Evolutionary conservation across 2,113 vertebrate genomes (phyloP).

Genomic region (Solea solea): DNA sequence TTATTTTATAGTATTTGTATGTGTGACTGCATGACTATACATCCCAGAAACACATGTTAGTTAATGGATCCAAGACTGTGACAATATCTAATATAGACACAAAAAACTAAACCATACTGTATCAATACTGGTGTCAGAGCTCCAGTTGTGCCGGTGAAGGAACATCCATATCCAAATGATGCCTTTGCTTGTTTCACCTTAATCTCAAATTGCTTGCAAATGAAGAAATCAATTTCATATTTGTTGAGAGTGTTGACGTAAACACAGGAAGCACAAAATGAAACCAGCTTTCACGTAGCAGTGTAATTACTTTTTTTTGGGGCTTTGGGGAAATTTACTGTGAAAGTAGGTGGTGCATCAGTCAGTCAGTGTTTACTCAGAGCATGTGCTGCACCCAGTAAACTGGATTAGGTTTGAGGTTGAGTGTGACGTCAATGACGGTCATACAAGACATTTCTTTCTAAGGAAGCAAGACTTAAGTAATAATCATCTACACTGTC

Average conservation of each 20-base stretch:
- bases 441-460: no score
- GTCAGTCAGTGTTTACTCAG: conserved; percentile 1
- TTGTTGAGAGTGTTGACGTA: conserved; percentile 23
- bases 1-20: no score
- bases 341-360: conserved; percentile 3
- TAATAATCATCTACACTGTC: no score
- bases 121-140: neutral
- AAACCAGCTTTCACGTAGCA: conserved; percentile 18
- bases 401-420: no score
- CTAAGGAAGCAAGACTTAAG: no score
- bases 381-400: no score
- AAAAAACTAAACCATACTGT: no score
- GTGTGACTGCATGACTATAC: no score
- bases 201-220: neutral
- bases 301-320: conserved; percentile 30
- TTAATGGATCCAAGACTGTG: neutral
- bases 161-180: conserved; percentile 4
- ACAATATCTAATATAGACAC: no score
- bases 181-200: conserved; percentile 9
- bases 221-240: conserved; percentile 21
- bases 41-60: neutral
- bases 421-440: no score
- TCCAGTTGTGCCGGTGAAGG: neutral
- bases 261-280: conserved; percentile 28
- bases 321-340: neutral